phyloP scores from a whole-genome alignment of 2,888 invertebrate genomes.

The Gandaritis pyraliata region DNA sequence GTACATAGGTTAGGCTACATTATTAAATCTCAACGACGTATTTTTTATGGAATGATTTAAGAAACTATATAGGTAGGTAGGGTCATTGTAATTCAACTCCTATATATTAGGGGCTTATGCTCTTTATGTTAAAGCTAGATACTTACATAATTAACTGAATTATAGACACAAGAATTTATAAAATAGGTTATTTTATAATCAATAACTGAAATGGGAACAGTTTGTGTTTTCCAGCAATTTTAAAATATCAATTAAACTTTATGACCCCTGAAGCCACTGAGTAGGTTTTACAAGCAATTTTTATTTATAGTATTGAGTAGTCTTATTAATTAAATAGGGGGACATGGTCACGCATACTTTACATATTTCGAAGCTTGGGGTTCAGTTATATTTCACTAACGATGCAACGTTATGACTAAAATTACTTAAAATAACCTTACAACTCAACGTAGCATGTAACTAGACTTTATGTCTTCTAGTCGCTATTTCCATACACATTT shows the following conservation, averaged over 20 bases:
- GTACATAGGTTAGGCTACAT: too few species aligned
- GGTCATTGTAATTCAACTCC: neutral
- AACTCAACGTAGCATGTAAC: slow-evolving; percentile 50
- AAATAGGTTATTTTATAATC: too few species aligned
- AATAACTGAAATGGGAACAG: too few species aligned
- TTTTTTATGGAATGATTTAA: too few species aligned
- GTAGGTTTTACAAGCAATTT: slow-evolving; percentile 11
- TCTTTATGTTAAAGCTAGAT: neutral
- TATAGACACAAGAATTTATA: too few species aligned
- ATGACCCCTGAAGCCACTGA: slow-evolving; percentile 13
- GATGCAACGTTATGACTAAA: slow-evolving; percentile 54
- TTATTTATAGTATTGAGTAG: slow-evolving; percentile 35
- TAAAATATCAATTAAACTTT: neutral
- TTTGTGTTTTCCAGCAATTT: neutral
- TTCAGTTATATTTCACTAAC: slow-evolving; percentile 48
- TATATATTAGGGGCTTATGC: slow-evolving; percentile 13
- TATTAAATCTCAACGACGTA: too few species aligned
- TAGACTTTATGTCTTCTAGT: slow-evolving; percentile 63
- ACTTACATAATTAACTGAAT: neutral
- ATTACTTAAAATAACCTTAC: slow-evolving; percentile 44
- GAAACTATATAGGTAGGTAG: too few species aligned
- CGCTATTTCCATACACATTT: slow-evolving; percentile 57
- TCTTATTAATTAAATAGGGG: slow-evolving; percentile 45
- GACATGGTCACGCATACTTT: slow-evolving; percentile 39
- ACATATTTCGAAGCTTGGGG: slow-evolving; percentile 58